phyloP scores from a whole-genome alignment of 2,888 invertebrate genomes.

The Leucozona laternaria region DNA sequence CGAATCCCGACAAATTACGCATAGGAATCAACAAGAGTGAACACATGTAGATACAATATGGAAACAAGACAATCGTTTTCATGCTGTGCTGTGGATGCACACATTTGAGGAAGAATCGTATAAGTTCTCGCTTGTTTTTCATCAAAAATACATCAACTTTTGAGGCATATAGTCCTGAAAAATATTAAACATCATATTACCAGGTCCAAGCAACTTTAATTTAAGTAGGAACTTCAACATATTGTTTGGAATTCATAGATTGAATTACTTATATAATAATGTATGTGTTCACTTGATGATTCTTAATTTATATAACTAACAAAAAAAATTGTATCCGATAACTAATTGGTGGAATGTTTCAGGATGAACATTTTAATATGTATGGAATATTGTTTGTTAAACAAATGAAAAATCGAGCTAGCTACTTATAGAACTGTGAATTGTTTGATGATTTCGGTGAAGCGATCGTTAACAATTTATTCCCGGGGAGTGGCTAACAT shows the following conservation, averaged over 20 bases:
- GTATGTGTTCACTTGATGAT: not conserved
- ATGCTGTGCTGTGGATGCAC: not conserved
- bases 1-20: conserved; percentile 5
- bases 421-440: no score
- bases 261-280: not conserved
- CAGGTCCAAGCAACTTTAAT: not conserved
- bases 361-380: no score
- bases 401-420: no score
- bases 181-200: not conserved
- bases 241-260: conserved; percentile 12
- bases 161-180: not conserved
- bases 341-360: no score
- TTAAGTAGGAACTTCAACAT: not conserved
- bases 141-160: conserved; percentile 1
- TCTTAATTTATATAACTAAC: not conserved
- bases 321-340: no score
- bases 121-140: not conserved
- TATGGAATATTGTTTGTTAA: no score
- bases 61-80: conserved; percentile 15
- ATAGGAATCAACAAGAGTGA: conserved; percentile 15
- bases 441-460: no score
- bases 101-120: not conserved
- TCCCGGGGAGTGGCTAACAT: no score
- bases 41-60: not conserved
- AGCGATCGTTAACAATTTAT: no score